These are phyloP conservation scores for Ptychoptera albimana DNA, from an alignment of 2,888 invertebrate species.

Conservation along the genomic window DNA sequence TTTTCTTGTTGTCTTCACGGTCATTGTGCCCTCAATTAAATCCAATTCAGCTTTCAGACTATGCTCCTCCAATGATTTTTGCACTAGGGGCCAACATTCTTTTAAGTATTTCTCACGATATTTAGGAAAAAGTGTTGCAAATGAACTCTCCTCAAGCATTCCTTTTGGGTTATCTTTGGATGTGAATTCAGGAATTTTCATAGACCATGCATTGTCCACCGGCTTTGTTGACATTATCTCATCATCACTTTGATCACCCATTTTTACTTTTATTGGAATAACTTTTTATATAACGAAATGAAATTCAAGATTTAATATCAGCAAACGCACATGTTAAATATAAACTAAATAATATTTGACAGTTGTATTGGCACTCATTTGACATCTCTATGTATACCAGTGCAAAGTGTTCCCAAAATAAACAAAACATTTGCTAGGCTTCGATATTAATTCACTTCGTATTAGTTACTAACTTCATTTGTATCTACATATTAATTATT, in stretches of 20 bases:
- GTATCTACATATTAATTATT: too few relatives aligned
- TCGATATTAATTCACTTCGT: too few relatives aligned
- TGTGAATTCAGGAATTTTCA: constrained; percentile 76
- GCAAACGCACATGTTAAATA: too few relatives aligned
- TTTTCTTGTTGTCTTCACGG: constrained; percentile 84
- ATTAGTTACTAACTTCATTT: too few relatives aligned
- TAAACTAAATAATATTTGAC: too few relatives aligned
- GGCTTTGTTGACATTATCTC: constrained; percentile 32
- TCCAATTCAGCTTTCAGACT: constrained; percentile 77
- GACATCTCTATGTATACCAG: too few relatives aligned
- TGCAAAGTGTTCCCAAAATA: too few relatives aligned
- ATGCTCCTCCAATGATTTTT: constrained; percentile 67
- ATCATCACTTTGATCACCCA: constrained; percentile 19
- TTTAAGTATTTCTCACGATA: constrained; percentile 91
- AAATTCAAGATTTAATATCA: too few relatives aligned
- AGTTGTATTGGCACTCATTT: too few relatives aligned
- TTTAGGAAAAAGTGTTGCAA: constrained; percentile 92
- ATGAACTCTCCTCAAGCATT: constrained; percentile 83
- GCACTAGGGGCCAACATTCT: constrained; percentile 90
- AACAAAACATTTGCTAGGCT: too few relatives aligned
- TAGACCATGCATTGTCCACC: constrained; percentile 70
- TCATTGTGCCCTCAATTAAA: constrained; percentile 85
- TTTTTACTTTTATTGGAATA: constrained; percentile 7
- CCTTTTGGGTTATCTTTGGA: constrained; percentile 73
- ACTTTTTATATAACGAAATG: too few relatives aligned